Evolutionary conservation across 2,113 vertebrate genomes (phyloP).

Genomic region (Micronycteris hirsuta): DNA sequence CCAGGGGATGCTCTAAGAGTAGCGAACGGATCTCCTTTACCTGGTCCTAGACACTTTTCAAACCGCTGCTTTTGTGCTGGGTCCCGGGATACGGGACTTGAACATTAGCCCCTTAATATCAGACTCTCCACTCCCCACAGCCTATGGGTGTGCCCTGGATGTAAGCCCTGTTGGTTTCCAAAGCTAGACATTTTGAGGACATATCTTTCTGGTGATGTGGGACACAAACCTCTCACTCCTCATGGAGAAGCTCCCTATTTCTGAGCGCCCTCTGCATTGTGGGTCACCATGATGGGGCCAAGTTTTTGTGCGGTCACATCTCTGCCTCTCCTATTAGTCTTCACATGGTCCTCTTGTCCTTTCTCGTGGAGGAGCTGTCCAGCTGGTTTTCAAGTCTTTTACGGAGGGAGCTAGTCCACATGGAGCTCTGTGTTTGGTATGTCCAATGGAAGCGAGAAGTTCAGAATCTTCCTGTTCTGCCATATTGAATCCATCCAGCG

Average conservation of each 20-base stretch:
- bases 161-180: neutral
- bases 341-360: neutral
- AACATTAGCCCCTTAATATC: neutral
- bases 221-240: neutral
- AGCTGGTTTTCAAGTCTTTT: neutral
- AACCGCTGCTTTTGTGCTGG: neutral
- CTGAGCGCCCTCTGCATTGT: neutral
- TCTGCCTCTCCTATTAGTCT: neutral
- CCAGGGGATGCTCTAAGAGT: no score
- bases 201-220: neutral
- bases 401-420: neutral
- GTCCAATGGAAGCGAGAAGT: neutral
- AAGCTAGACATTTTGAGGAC: neutral
- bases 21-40: neutral
- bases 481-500: neutral
- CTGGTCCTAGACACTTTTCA: neutral
- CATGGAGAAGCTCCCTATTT: neutral
- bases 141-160: neutral
- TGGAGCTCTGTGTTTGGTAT: neutral
- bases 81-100: neutral
- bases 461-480: neutral
- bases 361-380: neutral
- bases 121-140: neutral
- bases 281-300: neutral
- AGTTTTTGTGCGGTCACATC: neutral